These are phyloP conservation scores for Noctua janthe DNA, from an alignment of 2,888 invertebrate species.

Conservation along the genomic window DNA sequence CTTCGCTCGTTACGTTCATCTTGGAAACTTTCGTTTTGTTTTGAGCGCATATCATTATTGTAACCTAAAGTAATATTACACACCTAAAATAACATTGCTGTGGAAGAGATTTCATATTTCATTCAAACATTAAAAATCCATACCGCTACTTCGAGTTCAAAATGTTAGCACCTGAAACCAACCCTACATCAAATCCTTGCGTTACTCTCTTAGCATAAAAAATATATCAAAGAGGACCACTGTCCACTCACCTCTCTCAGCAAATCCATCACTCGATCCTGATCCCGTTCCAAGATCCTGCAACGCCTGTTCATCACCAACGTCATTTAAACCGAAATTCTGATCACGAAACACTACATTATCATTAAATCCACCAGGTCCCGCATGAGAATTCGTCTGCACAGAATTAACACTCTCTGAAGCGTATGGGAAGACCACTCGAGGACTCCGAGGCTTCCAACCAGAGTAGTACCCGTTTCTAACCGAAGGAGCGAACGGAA, in stretches of 20 bases:
- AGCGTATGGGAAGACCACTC: slow-evolving; percentile 88
- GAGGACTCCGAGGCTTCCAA: slow-evolving; percentile 87
- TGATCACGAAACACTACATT: slow-evolving; percentile 91
- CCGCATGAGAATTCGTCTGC: slow-evolving; percentile 86
- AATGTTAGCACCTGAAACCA: slow-evolving; percentile 17
- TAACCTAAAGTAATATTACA: background rate
- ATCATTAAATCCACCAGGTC: slow-evolving; percentile 77
- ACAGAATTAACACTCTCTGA: slow-evolving; percentile 82
- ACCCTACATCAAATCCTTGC: background rate
- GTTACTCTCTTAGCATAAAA: background rate
- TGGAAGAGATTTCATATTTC: background rate
- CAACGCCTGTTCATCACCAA: slow-evolving; percentile 91
- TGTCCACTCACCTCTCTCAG: slow-evolving; percentile 92
- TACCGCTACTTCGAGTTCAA: background rate
- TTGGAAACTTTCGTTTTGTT: slow-evolving; percentile 2
- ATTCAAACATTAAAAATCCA: slow-evolving; percentile 1
- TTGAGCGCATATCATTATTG: background rate
- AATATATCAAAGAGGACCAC: background rate
- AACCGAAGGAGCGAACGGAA: slow-evolving; percentile 73
- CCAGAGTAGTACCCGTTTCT: slow-evolving; percentile 83
- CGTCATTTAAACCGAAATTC: slow-evolving; percentile 91
- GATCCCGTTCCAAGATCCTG: slow-evolving; percentile 91
- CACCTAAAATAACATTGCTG: background rate
- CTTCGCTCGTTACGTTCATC: background rate
- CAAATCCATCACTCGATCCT: slow-evolving; percentile 88